Evolutionary conservation across 2,113 vertebrate species (phyloP), one percentile per base, ranked within the genome.

Genomic region (Salvelinus sp.): DNA sequence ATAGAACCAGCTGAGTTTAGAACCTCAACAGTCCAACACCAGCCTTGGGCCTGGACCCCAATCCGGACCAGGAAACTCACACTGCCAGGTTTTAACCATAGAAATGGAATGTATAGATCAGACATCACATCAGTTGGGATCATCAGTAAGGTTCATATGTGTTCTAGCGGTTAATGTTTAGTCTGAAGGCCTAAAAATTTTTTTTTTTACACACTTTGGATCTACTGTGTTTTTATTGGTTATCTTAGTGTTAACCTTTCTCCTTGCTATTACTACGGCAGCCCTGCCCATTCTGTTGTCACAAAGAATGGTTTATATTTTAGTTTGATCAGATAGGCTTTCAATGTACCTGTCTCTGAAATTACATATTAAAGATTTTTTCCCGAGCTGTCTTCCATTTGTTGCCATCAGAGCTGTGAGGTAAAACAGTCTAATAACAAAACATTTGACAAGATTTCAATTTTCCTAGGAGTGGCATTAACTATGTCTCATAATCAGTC

Each of bases 361-460:
- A 73, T 72, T 33, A 72, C 77, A 64, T 20, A 89, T 83, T 91
- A 89, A 91, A 91, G 79, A 23, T 62, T 5, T 12, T 69, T 77
- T 63, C 10, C 6, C 63, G 76, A 78, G 66, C 22, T 23, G 12
- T 6, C 18, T 44, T 69, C 69, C 16, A 47, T 22, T 23, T 38
- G 20, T 2, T 25, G 50, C 16, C 12, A 4, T 54, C 50, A 54
- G 50, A 54, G 50, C 50, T 54, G 50, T 18, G 50, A 54, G 50
- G 50, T 14, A 54, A 54, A 54, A 54, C 78, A 13, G 12, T 23
- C 4, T 4, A 27, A 65, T 23, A 23, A 65, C 10, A 65, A 65
- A 23, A 65, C 63, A 25, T 23, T 27, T 65, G 38, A 44, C 38
- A 44, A 44, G 0, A 44, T 44, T 44, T 12, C 2, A 10, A 44